Evolutionary conservation across 1,140 invertebrate species (phyloP).

Genomic region (Limonius californicus): DNA sequence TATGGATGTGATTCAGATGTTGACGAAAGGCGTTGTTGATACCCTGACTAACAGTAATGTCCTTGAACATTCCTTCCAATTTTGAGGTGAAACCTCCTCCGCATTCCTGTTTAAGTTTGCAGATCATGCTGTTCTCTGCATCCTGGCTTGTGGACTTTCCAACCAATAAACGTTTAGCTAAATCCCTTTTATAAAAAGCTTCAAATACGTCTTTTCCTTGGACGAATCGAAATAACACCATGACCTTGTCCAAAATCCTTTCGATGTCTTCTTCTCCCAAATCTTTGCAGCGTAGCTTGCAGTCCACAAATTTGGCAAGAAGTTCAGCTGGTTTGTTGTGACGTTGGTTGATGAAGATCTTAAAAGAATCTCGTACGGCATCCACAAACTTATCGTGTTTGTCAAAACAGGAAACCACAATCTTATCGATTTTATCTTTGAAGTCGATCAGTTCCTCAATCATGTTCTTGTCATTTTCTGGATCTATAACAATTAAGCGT

Average conservation of each 20-base stretch:
- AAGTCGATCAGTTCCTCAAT: slow-evolving; percentile 94
- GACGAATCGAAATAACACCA: slow-evolving; percentile 97
- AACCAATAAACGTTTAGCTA: slow-evolving; percentile 91
- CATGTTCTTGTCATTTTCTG: slow-evolving; percentile 93
- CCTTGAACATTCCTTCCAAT: slow-evolving; percentile 98
- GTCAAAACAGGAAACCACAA: slow-evolving; percentile 86
- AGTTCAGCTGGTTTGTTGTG: slow-evolving; percentile 97
- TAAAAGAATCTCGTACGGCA: slow-evolving; percentile 92
- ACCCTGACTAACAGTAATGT: slow-evolving; percentile 96
- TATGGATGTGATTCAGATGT: slow-evolving; percentile 50
- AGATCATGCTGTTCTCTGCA: slow-evolving; percentile 97
- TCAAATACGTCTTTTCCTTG: slow-evolving; percentile 99
- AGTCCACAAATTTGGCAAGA: slow-evolving; percentile 67
- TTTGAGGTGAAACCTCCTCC: slow-evolving; percentile 95
- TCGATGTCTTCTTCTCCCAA: slow-evolving; percentile 97
- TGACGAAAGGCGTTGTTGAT: slow-evolving; percentile 92
- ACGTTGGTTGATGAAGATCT: slow-evolving; percentile 93
- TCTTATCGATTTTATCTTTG: slow-evolving; percentile 94
- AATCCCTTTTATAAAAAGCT: slow-evolving; percentile 97
- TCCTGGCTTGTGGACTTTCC: slow-evolving; percentile 98
- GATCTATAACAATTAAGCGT: slow-evolving; percentile 90
- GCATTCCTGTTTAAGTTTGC: slow-evolving; percentile 96
- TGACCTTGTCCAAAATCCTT: slow-evolving; percentile 91
- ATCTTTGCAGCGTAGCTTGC: slow-evolving; percentile 84
- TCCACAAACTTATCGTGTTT: slow-evolving; percentile 91